A percentile compares a stretch with the other conserved stretches of the same genome.
Evolutionary conservation across 2,113 vertebrate genomes (phyloP).

Genomic region (Nasalis larvatus): DNA sequence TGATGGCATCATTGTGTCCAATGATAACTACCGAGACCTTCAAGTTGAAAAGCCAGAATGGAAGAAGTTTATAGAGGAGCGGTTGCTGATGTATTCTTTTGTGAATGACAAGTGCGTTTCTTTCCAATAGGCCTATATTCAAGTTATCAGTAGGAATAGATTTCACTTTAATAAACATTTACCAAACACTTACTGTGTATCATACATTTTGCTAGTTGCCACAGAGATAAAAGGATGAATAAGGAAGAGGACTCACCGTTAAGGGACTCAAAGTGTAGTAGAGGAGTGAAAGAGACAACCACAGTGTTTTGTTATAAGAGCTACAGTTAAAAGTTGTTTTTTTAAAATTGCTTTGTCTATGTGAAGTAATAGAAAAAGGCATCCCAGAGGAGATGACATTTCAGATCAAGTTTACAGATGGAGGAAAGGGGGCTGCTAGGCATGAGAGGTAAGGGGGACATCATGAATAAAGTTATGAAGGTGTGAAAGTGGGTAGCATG

Average conservation of each 20-base stretch:
- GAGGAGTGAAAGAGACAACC: neutral
- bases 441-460: neutral
- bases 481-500: neutral
- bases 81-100: conserved; percentile 99
- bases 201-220: neutral
- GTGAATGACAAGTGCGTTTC: conserved; percentile 97
- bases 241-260: neutral
- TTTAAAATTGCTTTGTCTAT: neutral
- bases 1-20: conserved; percentile 98
- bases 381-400: conserved; percentile 23
- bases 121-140: conserved; percentile 47
- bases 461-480: conserved; percentile 43
- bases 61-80: conserved; percentile 99
- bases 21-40: conserved; percentile 98
- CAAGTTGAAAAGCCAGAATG: conserved; percentile 98
- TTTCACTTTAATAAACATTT: conserved; percentile 46
- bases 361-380: conserved; percentile 12
- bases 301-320: neutral
- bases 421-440: neutral
- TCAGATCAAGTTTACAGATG: conserved; percentile 38
- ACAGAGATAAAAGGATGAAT: conserved; percentile 31
- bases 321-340: conserved; percentile 24
- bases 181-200: conserved; percentile 7
- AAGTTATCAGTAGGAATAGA: conserved; percentile 33
- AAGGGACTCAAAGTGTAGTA: neutral